Evolutionary conservation across 2,113 vertebrate species (phyloP).

Genomic region (Mastomys coucha): DNA sequence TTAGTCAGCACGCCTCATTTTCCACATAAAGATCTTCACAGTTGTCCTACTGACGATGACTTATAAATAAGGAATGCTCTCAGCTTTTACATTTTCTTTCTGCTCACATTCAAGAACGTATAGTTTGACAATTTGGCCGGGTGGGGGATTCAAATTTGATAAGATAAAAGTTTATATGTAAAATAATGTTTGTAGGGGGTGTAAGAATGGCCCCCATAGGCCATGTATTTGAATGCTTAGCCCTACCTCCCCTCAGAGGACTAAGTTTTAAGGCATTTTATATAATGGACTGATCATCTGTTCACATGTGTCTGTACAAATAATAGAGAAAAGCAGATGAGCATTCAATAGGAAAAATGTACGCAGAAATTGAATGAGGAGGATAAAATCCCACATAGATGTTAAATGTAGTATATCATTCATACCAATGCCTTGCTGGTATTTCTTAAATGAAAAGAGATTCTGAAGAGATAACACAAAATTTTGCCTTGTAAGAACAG

Average conservation of each 20-base stretch:
- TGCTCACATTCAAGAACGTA: not conserved
- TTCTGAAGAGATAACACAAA: not conserved
- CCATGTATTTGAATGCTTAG: no score
- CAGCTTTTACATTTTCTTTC: not conserved
- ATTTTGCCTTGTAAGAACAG: not conserved
- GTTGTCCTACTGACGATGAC: not conserved
- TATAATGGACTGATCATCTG: not conserved
- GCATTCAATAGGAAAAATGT: not conserved
- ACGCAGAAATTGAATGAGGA: not conserved
- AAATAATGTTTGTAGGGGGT: not conserved
- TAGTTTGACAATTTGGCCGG: not conserved
- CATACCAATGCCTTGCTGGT: not conserved
- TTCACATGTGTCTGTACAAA: not conserved
- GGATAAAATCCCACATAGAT: not conserved
- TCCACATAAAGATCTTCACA: not conserved
- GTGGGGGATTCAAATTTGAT: not conserved
- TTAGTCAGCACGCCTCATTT: not conserved
- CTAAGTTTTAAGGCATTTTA: not conserved
- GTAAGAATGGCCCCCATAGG: not conserved
- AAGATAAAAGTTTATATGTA: constrained; percentile 35
- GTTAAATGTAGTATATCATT: not conserved
- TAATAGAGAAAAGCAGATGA: not conserved
- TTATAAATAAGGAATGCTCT: not conserved
- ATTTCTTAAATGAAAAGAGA: not conserved
- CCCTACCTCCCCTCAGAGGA: no score